Evolutionary conservation across 2,113 vertebrate genomes (phyloP).

Genomic region (Lepus timidus): DNA sequence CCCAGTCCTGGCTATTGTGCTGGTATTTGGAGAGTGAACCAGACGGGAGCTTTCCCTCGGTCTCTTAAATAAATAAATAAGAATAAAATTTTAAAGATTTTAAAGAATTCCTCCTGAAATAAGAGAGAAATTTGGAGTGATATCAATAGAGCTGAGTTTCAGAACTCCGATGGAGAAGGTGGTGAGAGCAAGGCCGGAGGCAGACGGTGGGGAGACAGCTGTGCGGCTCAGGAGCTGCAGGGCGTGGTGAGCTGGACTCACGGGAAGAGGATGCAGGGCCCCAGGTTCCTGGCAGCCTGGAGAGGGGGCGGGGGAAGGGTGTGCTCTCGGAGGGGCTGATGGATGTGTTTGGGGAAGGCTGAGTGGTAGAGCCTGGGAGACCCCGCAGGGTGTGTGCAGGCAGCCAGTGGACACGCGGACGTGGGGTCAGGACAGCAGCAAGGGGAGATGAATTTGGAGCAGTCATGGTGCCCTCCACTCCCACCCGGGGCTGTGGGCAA

Average conservation of each 20-base stretch:
- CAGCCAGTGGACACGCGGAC: background rate
- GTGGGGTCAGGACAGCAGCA: background rate
- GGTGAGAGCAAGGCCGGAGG: background rate
- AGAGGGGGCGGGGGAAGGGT: no score
- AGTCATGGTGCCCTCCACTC: background rate
- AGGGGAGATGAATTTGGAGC: background rate
- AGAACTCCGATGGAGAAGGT: background rate
- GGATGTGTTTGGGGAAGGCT: background rate
- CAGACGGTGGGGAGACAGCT: background rate
- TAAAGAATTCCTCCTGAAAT: background rate
- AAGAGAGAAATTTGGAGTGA: background rate
- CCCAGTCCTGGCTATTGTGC: no score
- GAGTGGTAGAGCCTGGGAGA: background rate
- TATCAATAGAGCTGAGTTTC: background rate
- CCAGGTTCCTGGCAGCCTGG: background rate
- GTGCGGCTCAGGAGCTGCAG: fast-evolving
- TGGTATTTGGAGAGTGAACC: no score
- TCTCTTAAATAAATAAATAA: no score
- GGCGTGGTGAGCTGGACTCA: background rate
- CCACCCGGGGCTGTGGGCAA: background rate
- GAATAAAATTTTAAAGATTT: background rate
- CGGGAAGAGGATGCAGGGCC: background rate
- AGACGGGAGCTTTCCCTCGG: no score
- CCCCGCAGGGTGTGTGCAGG: no score
- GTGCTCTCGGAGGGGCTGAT: background rate